Percentiles rank a stretch among this genome's conserved stretches.
These are phyloP conservation scores for Muscina levida DNA, from an alignment of 2,888 invertebrate species.

Conservation along the genomic window DNA sequence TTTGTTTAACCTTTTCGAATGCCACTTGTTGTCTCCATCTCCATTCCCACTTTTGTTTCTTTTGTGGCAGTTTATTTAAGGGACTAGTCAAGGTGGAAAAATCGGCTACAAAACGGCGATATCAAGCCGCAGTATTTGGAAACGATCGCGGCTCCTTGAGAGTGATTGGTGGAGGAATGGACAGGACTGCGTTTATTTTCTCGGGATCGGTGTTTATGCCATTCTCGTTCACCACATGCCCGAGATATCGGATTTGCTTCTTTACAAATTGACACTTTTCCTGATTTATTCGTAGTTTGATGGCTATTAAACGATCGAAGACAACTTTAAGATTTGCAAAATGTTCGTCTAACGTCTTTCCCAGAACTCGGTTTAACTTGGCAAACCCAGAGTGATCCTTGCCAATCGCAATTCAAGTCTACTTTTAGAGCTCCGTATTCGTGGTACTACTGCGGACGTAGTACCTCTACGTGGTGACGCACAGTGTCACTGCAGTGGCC, in stretches of 20 bases:
- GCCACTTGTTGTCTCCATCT: not conserved
- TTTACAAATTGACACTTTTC: slow-evolving; percentile 47
- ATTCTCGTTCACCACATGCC: slow-evolving; percentile 44
- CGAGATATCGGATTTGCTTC: slow-evolving; percentile 39
- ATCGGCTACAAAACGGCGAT: slow-evolving; percentile 33
- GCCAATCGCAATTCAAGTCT: no score
- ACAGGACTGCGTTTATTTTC: slow-evolving; percentile 30
- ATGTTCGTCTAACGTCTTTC: slow-evolving; percentile 39
- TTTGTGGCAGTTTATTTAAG: slow-evolving; percentile 10
- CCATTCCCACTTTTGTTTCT: slow-evolving; percentile 32
- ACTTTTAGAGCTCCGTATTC: no score
- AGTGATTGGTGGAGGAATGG: not conserved
- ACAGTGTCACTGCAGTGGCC: no score
- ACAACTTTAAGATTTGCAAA: slow-evolving; percentile 29
- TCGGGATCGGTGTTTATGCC: slow-evolving; percentile 46
- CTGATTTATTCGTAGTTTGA: slow-evolving; percentile 39
- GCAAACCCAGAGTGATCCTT: no score
- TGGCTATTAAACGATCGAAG: slow-evolving; percentile 26
- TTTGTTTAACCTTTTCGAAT: slow-evolving; percentile 27
- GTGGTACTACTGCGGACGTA: no score
- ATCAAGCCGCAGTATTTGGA: slow-evolving; percentile 21
- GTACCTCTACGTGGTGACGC: no score
- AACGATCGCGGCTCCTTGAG: slow-evolving; percentile 14
- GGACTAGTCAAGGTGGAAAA: slow-evolving; percentile 24
- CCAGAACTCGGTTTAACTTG: no score